A percentile compares a stretch with the other conserved stretches of the same genome.
Conservation (phyloP, 2,888 invertebrate species). For the Labia minor region DNA sequence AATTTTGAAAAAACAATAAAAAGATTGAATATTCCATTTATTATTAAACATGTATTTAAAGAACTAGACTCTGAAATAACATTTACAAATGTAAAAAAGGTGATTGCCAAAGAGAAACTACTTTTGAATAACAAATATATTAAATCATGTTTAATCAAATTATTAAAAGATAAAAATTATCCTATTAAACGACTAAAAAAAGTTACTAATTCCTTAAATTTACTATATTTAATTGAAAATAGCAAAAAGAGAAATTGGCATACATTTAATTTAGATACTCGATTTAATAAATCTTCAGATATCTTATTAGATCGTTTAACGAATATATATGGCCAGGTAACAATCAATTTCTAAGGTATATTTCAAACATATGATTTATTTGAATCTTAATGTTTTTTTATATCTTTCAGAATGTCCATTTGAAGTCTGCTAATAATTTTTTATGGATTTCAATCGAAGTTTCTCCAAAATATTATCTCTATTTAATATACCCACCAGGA, state of each 20-base stretch:
- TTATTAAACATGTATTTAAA: not conserved
- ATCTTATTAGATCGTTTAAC: not conserved
- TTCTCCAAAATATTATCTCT: not conserved
- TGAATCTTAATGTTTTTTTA: not conserved
- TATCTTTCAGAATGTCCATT: not conserved
- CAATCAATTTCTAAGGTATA: too few species aligned
- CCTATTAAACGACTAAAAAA: not conserved
- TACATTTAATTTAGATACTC: not conserved
- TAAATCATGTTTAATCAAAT: not conserved
- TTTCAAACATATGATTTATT: too few species aligned
- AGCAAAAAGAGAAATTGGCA: not conserved
- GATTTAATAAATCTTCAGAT: not conserved
- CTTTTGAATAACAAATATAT: not conserved
- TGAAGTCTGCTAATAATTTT: not conserved
- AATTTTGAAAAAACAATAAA: not conserved
- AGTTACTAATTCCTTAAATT: not conserved
- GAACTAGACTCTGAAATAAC: not conserved
- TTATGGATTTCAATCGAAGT: not conserved
- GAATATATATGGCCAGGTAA: too few species aligned
- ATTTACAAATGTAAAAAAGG: not conserved
- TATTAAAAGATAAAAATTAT: not conserved
- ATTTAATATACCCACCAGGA: not conserved
- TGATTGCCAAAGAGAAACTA: not conserved
- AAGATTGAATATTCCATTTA: not conserved
- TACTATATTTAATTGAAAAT: not conserved